phyloP scores from a whole-genome alignment of 2,797 vertebrate genomes.

The Crocidura indochinensis region DNA sequence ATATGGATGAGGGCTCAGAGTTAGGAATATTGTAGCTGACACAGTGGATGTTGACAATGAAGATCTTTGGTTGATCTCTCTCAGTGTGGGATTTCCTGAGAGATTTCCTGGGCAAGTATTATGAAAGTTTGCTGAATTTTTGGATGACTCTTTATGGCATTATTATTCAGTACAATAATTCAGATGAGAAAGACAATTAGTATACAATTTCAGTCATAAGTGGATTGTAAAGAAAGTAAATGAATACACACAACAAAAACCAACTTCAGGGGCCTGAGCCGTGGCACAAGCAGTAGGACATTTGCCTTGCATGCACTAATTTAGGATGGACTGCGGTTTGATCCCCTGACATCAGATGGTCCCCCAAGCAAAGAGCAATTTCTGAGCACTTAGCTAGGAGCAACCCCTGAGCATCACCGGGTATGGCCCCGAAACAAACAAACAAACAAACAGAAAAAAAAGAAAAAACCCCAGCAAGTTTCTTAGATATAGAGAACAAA shows the following conservation, averaged over 20 bases:
- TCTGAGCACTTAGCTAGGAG: too few relatives aligned
- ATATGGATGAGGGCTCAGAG: neutral
- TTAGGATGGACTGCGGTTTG: too few relatives aligned
- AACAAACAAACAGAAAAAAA: too few relatives aligned
- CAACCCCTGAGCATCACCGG: too few relatives aligned
- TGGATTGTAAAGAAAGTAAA: neutral
- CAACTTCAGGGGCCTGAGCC: neutral
- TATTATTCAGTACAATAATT: neutral
- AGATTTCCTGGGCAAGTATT: neutral
- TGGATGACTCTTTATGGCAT: neutral
- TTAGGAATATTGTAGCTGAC: neutral
- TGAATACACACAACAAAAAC: neutral
- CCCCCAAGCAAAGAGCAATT: too few relatives aligned
- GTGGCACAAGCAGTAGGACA: too few relatives aligned
- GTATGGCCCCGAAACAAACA: too few relatives aligned
- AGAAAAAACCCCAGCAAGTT: neutral
- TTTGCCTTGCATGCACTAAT: too few relatives aligned
- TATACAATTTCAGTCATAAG: neutral
- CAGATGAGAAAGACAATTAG: neutral
- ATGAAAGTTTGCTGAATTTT: neutral
- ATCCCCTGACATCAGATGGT: too few relatives aligned
- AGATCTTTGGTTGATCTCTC: constrained; percentile 14
- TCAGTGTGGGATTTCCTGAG: neutral
- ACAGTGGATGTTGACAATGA: neutral
- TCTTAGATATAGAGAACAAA: neutral